Conservation (phyloP, 2,888 invertebrate species). For the Sinelater perroti region DNA sequence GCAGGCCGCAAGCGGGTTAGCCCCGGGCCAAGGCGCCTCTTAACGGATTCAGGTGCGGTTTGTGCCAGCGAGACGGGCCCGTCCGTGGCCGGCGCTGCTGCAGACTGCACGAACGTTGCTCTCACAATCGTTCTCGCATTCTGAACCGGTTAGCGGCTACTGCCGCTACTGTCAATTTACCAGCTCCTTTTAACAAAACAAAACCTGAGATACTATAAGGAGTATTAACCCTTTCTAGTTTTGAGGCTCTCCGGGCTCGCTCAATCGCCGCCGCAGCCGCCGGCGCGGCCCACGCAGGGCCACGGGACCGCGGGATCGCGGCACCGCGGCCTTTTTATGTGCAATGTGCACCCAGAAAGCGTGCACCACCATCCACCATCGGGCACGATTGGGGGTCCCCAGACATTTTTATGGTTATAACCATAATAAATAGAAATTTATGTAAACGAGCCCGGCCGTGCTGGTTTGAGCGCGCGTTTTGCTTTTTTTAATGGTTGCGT, state of each 20-base stretch:
- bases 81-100: constrained; percentile 42
- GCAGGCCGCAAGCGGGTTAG: constrained; percentile 29
- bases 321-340: constrained; percentile 11
- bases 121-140: constrained; percentile 44
- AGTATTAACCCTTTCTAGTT: constrained; percentile 35
- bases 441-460: constrained; percentile 24
- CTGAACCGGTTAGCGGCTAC: constrained; percentile 47
- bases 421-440: constrained; percentile 28
- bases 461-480: constrained; percentile 19
- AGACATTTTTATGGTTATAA: constrained; percentile 29
- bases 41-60: constrained; percentile 41
- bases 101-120: constrained; percentile 41
- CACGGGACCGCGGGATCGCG: not conserved
- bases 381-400: constrained; percentile 27
- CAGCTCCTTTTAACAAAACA: constrained; percentile 36
- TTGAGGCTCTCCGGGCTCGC: constrained; percentile 15
- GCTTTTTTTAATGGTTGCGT: constrained; percentile 17
- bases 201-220: constrained; percentile 27
- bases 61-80: constrained; percentile 40
- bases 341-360: not conserved
- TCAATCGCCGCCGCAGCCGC: too few species aligned
- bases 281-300: not conserved
- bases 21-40: constrained; percentile 35
- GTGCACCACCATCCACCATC: constrained; percentile 9
- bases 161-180: constrained; percentile 43